Evolutionary conservation across 2,888 invertebrate genomes (phyloP).

Genomic region (Podotricha telesiphe): DNA sequence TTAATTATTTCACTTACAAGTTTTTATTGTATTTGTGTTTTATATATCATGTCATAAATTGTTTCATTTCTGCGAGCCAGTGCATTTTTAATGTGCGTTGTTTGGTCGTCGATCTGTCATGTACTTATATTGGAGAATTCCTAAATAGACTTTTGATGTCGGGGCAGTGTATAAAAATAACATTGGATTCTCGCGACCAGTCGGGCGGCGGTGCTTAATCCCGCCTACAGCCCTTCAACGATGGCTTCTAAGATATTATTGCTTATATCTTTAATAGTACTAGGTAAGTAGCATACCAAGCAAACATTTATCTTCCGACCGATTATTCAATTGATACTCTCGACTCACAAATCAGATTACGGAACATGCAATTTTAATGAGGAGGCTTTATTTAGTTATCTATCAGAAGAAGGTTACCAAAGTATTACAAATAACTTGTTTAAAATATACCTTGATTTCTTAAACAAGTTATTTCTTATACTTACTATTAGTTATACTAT

Average conservation of each 20-base stretch:
- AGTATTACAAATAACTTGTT: neutral
- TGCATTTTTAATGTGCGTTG: constrained; percentile 68
- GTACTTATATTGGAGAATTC: constrained; percentile 73
- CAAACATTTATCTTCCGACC: constrained; percentile 29
- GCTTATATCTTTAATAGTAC: constrained; percentile 55
- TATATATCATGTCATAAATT: constrained; percentile 43
- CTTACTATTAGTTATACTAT: neutral
- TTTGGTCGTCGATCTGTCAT: constrained; percentile 62
- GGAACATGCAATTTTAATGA: constrained; percentile 34
- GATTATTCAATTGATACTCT: constrained; percentile 41
- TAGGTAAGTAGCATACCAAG: constrained; percentile 58
- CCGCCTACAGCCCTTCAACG: constrained; percentile 60
- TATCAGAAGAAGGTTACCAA: constrained; percentile 8
- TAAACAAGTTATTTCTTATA: too few species aligned
- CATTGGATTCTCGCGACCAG: constrained; percentile 69
- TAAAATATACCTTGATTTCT: neutral
- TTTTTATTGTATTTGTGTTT: constrained; percentile 43
- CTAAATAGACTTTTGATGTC: constrained; percentile 80
- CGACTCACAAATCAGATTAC: constrained; percentile 31
- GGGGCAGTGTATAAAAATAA: constrained; percentile 80
- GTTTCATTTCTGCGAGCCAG: constrained; percentile 50
- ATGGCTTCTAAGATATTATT: constrained; percentile 58
- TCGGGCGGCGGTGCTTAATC: constrained; percentile 60
- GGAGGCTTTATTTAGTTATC: constrained; percentile 29
- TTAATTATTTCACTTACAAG: constrained; percentile 41